Conservation (phyloP, 2,888 invertebrate genomes). For the Trissoscelio sp. region DNA sequence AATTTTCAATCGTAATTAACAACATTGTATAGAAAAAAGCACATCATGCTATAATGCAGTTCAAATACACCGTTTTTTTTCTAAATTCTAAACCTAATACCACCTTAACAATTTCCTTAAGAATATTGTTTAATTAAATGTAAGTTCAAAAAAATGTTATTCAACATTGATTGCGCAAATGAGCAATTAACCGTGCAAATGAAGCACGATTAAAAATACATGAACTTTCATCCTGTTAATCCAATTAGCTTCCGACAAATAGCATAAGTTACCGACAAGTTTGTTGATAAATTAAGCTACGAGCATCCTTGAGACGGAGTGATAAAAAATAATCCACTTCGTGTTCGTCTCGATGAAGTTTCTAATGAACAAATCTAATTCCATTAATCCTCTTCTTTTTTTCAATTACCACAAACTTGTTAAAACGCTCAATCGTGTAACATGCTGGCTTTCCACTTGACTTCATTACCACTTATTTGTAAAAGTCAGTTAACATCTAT, state of each 20-base stretch:
- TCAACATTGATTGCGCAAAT: neutral
- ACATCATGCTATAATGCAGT: neutral
- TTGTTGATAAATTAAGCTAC: slow-evolving; percentile 14
- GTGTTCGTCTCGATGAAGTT: slow-evolving; percentile 25
- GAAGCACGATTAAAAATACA: neutral
- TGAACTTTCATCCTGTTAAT: neutral
- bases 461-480: slow-evolving; percentile 66
- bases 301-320: neutral
- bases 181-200: too few species aligned
- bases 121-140: too few species aligned
- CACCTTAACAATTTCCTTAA: too few species aligned
- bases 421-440: slow-evolving; percentile 51
- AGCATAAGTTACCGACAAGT: neutral
- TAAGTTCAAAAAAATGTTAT: too few species aligned
- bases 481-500: slow-evolving; percentile 65
- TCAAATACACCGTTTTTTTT: neutral
- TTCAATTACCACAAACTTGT: slow-evolving; percentile 61
- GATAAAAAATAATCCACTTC: slow-evolving; percentile 35
- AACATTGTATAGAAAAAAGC: neutral
- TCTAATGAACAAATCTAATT: slow-evolving; percentile 59
- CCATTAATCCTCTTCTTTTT: slow-evolving; percentile 39
- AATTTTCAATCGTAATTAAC: slow-evolving; percentile 13
- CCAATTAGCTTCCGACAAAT: slow-evolving; percentile 10
- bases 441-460: slow-evolving; percentile 52
- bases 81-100: too few species aligned